These are phyloP conservation scores for Xenopus tropicalis DNA, from an alignment of 2,113 vertebrate species.

Conservation along the genomic window DNA sequence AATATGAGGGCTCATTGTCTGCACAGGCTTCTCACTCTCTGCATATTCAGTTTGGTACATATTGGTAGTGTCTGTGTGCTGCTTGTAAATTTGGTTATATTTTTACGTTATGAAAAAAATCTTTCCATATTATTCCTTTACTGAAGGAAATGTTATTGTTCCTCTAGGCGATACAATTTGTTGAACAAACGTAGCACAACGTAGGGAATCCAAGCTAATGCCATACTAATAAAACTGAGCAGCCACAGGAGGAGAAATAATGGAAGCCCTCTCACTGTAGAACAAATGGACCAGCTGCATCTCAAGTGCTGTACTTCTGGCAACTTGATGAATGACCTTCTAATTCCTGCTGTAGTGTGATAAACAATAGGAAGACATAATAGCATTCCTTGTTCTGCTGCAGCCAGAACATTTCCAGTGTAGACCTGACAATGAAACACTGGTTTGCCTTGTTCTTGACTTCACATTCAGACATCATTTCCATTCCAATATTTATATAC, in stretches of 20 bases:
- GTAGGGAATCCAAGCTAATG: neutral
- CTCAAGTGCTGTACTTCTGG: neutral
- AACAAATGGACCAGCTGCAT: neutral
- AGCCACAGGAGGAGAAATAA: neutral
- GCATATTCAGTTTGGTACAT: no score
- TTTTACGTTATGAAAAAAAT: no score
- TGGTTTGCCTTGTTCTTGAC: neutral
- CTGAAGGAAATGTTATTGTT: no score
- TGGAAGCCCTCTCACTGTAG: neutral
- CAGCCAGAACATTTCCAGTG: neutral
- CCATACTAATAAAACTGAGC: neutral
- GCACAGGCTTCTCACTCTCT: no score
- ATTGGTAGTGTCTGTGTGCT: no score
- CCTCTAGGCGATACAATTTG: no score
- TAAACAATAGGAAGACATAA: neutral
- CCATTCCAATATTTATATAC: conserved; percentile 7
- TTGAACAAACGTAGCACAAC: neutral
- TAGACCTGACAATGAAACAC: neutral
- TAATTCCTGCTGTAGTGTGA: conserved; percentile 1
- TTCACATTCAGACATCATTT: conserved; percentile 5
- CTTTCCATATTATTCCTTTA: no score
- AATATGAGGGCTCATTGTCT: no score
- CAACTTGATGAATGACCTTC: conserved; percentile 5
- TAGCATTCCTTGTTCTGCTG: neutral
- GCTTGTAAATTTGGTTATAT: no score